Percentiles rank a stretch among this genome's conserved stretches.
Evolutionary conservation across 2,888 invertebrate genomes (phyloP).

Genomic region (Nephrotoma flavescens): DNA sequence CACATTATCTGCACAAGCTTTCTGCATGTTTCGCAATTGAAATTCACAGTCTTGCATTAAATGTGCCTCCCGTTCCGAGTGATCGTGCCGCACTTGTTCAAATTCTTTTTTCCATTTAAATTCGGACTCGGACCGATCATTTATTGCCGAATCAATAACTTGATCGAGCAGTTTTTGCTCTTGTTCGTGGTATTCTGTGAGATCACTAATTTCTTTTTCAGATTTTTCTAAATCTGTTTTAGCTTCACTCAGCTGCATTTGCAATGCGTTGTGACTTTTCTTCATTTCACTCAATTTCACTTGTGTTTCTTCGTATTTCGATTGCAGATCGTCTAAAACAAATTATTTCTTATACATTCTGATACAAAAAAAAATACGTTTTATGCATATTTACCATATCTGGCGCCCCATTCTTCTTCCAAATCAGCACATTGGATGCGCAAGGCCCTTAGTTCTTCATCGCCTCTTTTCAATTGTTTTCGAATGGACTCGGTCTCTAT

Average conservation of each 20-base stretch:
- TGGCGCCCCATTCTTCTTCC: conserved; percentile 26
- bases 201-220: conserved; percentile 28
- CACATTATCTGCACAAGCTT: conserved; percentile 44
- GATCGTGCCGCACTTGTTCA: conserved; percentile 44
- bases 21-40: conserved; percentile 65
- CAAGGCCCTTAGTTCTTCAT: conserved; percentile 26
- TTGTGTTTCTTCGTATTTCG: conserved; percentile 33
- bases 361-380: not conserved
- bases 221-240: conserved; percentile 24
- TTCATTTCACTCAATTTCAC: conserved; percentile 36
- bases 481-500: conserved; percentile 31
- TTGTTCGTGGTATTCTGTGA: conserved; percentile 35
- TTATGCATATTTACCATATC: conserved; percentile 20
- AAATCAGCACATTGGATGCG: conserved; percentile 26
- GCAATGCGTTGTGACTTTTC: conserved; percentile 25
- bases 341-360: not conserved
- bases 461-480: conserved; percentile 26
- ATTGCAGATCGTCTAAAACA: conserved; percentile 31
- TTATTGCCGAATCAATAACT: conserved; percentile 40
- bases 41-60: conserved; percentile 70
- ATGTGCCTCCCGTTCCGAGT: conserved; percentile 52
- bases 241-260: conserved; percentile 26
- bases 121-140: conserved; percentile 41
- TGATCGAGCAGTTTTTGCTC: conserved; percentile 39
- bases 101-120: conserved; percentile 47